Base-by-base conservation (phyloP, 2,113 vertebrate genomes). In the Phodopus roborovskii region DNA sequence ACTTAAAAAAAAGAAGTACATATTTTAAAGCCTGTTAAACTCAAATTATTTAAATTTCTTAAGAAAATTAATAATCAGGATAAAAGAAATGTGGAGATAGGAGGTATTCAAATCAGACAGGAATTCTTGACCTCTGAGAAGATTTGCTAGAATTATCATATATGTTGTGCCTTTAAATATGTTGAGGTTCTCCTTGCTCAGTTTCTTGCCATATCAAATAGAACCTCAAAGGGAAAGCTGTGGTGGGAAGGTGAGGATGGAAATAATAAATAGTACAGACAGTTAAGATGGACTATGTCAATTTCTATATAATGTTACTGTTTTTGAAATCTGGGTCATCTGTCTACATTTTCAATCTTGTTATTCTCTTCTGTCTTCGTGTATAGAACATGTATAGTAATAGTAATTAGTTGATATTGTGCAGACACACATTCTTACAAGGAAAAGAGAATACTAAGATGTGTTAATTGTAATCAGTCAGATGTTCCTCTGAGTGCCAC, bases 171-270 rank as follows among this genome's bases (percentile, higher is more conserved):
- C 10, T 39, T 58, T 16, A 64, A 95, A 68, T 20, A 33, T 16
- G 4, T 0, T 62, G 13, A 1, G 0, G 11, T 22, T 50, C 64
- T 10, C 3, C 1, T 1, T 56, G 2, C 73, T 1, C 36, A n/a
- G 15, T 10, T 16, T 81, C 26, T 81, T 1, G 39, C 4, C 45
- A 22, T 2, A 1, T 45, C 15, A 4, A 56, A 5, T 9, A 24
- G 60, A 5, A 17, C 16, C 30, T 53, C 17, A 28, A 64, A 86
- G n/a, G 22, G 36, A 70, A 73, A 2, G 45, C 1, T 42, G 8
- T 73, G 33, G 6, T 33, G 45, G 8, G 1, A 58, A 24, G 5
- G n/a, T 70, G 3, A 4, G 45, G 45, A 75, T 58, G 17, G 0
- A 3, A 33, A 15, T 26, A 6, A 33, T 56, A 39, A 70, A 56